A percentile compares a stretch with the other conserved stretches of the same genome.
These are phyloP conservation scores for Amphiura filiformis DNA, from an alignment of 35 echinoderm and acorn worm species.

Conservation along the genomic window DNA sequence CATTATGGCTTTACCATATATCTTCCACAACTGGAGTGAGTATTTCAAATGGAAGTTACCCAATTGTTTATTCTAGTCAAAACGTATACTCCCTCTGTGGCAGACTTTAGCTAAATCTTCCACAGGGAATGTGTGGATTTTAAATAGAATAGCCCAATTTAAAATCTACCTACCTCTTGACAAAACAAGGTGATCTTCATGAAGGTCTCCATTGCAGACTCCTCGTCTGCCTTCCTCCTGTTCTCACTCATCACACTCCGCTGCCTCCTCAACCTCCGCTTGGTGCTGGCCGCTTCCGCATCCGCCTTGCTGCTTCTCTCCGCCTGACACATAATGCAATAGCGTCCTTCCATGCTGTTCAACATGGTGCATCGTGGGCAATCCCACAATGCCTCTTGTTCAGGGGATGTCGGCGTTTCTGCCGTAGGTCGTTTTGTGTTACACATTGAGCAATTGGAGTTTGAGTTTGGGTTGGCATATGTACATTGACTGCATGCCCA, in stretches of 20 bases:
- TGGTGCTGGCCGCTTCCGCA: neutral
- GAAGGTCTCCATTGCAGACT: slow-evolving; percentile 55
- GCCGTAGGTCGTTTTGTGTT: slow-evolving; percentile 1
- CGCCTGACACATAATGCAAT: slow-evolving; percentile 13
- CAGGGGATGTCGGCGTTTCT: neutral
- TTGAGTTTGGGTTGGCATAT: slow-evolving; percentile 49
- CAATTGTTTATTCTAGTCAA: too few relatives aligned
- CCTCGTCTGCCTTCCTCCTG: slow-evolving; percentile 63
- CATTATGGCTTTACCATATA: too few relatives aligned
- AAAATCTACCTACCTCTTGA: too few relatives aligned
- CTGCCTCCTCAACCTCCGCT: slow-evolving; percentile 36
- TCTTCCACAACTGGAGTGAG: too few relatives aligned
- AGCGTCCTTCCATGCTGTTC: slow-evolving; percentile 17
- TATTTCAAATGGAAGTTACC: too few relatives aligned
- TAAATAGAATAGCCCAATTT: too few relatives aligned
- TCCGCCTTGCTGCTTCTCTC: slow-evolving; percentile 2
- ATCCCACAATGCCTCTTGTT: slow-evolving; percentile 44
- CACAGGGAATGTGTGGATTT: too few relatives aligned
- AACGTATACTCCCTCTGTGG: too few relatives aligned
- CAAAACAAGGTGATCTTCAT: too few relatives aligned
- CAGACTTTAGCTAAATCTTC: too few relatives aligned
- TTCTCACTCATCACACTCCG: slow-evolving; percentile 73
- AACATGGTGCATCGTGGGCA: slow-evolving; percentile 55
- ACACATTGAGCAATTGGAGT: slow-evolving; percentile 65
- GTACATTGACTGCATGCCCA: slow-evolving; percentile 84